Percentiles rank a stretch among this genome's conserved stretches.
These are phyloP conservation scores for Xyrichtys novacula DNA, from an alignment of 2,797 vertebrate genomes.

Conservation along the genomic window DNA sequence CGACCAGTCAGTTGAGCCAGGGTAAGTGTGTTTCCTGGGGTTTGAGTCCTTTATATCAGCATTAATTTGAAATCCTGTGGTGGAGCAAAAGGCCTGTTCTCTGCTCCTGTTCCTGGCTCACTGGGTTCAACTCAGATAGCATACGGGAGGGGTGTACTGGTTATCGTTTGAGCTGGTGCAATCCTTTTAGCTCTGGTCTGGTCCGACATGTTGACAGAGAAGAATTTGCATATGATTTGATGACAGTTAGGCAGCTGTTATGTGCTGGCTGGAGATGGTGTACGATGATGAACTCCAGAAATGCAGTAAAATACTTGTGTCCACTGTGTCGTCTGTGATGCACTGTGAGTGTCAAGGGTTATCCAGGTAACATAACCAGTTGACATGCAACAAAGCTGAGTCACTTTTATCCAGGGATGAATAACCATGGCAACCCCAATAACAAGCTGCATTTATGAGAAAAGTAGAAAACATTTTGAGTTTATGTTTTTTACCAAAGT, in stretches of 20 bases:
- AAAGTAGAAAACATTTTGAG: neutral
- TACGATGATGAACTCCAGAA: slow-evolving; percentile 16
- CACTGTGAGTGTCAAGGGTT: neutral
- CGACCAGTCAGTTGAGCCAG: slow-evolving; percentile 73
- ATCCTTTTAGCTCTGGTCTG: slow-evolving; percentile 36
- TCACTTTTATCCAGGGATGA: slow-evolving; percentile 2
- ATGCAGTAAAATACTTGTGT: slow-evolving; percentile 19
- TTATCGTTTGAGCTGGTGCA: slow-evolving; percentile 33
- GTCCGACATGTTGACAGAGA: slow-evolving; percentile 46
- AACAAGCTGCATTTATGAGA: neutral
- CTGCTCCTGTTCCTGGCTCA: slow-evolving; percentile 16
- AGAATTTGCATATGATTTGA: slow-evolving; percentile 32
- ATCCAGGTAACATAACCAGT: slow-evolving; percentile 9
- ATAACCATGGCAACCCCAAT: neutral
- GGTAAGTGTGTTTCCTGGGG: slow-evolving; percentile 84
- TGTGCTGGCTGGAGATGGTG: slow-evolving; percentile 34
- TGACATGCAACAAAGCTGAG: slow-evolving; percentile 11
- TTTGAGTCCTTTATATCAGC: neutral
- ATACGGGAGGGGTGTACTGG: slow-evolving; percentile 35
- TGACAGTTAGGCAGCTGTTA: slow-evolving; percentile 42
- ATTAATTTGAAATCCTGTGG: neutral
- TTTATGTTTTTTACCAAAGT: neutral
- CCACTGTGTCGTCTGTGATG: slow-evolving; percentile 14
- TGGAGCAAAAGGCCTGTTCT: slow-evolving; percentile 11
- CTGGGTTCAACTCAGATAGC: slow-evolving; percentile 36